These are phyloP conservation scores for Sandelia bainsii DNA, from an alignment of 2,797 vertebrate genomes.

Conservation along the genomic window DNA sequence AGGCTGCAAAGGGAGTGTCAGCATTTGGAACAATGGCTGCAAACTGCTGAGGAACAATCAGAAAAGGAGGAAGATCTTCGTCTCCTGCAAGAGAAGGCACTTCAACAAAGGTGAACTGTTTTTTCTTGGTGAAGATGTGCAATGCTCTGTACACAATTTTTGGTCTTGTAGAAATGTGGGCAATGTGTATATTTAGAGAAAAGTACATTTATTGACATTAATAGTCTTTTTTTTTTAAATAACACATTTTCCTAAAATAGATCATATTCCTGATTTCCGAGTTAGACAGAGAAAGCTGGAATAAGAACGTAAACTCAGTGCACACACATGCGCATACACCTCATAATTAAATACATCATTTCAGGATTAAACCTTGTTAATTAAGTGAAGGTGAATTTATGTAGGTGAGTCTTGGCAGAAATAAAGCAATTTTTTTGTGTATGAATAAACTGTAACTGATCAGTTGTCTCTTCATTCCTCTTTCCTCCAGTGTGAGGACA, in stretches of 20 bases:
- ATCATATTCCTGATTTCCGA: too few species aligned
- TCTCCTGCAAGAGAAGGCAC: constrained; percentile 38
- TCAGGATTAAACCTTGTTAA: too few species aligned
- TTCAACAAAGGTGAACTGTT: constrained; percentile 52
- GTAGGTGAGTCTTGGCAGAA: too few species aligned
- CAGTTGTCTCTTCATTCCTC: background rate
- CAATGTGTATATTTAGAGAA: too few species aligned
- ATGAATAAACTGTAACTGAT: background rate
- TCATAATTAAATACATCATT: too few species aligned
- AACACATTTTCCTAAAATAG: too few species aligned
- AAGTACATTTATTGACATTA: too few species aligned
- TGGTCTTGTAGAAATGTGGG: background rate
- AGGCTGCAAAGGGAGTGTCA: constrained; percentile 58
- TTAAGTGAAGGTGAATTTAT: too few species aligned
- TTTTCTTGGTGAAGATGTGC: background rate
- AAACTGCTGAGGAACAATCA: constrained; percentile 40
- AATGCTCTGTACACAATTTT: background rate
- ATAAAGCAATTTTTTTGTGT: background rate
- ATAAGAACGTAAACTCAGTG: too few species aligned
- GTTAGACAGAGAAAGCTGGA: too few species aligned
- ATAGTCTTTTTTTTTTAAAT: too few species aligned
- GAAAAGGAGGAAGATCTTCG: constrained; percentile 11
- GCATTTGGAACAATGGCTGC: constrained; percentile 51
- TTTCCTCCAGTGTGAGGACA: constrained; percentile 43
- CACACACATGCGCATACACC: too few species aligned